Evolutionary conservation across 2,888 invertebrate genomes (phyloP), one percentile per base, ranked within the genome.

Genomic region (Himalopsyche tibetana): DNA sequence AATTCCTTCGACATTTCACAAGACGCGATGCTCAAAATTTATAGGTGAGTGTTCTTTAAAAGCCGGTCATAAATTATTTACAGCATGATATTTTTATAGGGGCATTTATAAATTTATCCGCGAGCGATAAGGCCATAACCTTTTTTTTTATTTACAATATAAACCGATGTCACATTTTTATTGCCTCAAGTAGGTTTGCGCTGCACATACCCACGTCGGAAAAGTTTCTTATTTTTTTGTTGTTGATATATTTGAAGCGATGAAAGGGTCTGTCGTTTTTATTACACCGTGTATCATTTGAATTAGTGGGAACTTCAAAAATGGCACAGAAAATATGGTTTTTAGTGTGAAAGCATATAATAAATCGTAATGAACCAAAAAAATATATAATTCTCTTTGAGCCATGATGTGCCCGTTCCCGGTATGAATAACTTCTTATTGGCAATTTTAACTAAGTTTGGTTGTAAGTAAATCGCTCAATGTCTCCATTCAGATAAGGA

Each of bases 131-230:
- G 74, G 36, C 74, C 74, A 36, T 74, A 74, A 74, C 74, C 74
- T 63, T 63, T 63, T 69, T 69, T 74, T 74, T 74, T 74, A 74
- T 74, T 74, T 74, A 74, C 74, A 74, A 74, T 74, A 74, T 74
- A 74, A 74, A 74, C 74, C 74, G 74, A 74, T 74, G 74, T 74
- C 74, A 74, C 74, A 74, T 38, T 74, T 74, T 74, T 74, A 74
- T 74, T 74, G 74, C 74, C 74, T 28, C 74, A 74, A 74, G 74
- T 74, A 74, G 74, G 38, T 74, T 74, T 38, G 15, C 38, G 74
- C 15, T 74, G 74, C 74, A 74, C 36, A 74, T 74, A 36, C 74
- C 74, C 74, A 36, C 36, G 36, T 15, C 74, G 36, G 38, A 36
- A 38, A 74, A 36, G 74, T 74, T 74, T 38, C 36, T 74, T 36